These are phyloP conservation scores for Heliopora coerulea DNA, from an alignment of 92 coral and sea anemone species.

Conservation along the genomic window DNA sequence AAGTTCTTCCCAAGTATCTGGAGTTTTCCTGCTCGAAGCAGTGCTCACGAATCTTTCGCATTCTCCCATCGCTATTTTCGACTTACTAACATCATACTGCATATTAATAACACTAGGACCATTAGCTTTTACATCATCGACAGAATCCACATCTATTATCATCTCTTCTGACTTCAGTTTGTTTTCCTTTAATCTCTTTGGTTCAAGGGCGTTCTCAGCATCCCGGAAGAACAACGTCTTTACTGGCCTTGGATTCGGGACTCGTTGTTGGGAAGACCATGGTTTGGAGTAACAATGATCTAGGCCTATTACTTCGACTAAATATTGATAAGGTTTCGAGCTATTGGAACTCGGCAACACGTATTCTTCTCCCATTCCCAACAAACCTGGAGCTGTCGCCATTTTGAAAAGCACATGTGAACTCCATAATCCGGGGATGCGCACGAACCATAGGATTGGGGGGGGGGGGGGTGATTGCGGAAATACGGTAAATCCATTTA, in stretches of 20 bases:
- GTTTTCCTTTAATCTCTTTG: constrained; percentile 17
- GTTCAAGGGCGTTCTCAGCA: constrained; percentile 42
- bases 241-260: constrained; percentile 87
- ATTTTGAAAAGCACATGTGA: background rate
- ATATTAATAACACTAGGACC: constrained; percentile 60
- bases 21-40: constrained; percentile 90
- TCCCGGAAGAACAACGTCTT: constrained; percentile 76
- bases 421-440: too few species aligned
- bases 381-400: constrained; percentile 21
- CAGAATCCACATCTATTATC: constrained; percentile 67
- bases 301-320: constrained; percentile 78
- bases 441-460: too few species aligned
- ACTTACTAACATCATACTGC: constrained; percentile 84
- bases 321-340: constrained; percentile 52
- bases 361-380: constrained; percentile 18
- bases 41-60: constrained; percentile 93
- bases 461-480: too few species aligned
- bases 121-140: constrained; percentile 41
- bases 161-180: background rate
- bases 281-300: constrained; percentile 96
- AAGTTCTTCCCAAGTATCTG: constrained; percentile 99
- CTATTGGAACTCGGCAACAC: constrained; percentile 23
- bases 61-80: constrained; percentile 90
- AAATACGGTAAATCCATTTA: too few species aligned
- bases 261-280: constrained; percentile 97